Base-by-base conservation (phyloP, 2,888 invertebrate species). In the Spodoptera picta region DNA sequence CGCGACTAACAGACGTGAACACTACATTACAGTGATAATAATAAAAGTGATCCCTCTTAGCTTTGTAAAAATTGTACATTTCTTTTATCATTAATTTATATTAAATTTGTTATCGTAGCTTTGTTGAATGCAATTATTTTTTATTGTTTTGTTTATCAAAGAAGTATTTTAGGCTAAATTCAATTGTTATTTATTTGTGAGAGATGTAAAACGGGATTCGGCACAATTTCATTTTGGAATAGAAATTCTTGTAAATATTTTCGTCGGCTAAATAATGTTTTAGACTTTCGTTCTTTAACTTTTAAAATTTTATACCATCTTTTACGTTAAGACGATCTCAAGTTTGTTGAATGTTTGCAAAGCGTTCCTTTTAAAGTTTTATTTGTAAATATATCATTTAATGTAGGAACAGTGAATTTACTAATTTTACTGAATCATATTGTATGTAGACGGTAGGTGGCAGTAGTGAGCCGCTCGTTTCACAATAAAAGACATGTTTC, bases 291-390 rank as follows among this genome's bases (percentile, higher is more conserved):
- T 91, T 92, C 90, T 90, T 90, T 88, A 87, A 91, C 90, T 90
- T 89, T 91, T 85, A 81, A 84, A 90, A 88, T 87, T 90, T 90
- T 93, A 92, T 93, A 94, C 93, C 93, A 93, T 93, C 93, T 90
- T 79, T 91, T 93, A 94, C 90, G 91, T 93, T 94, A 94, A 94
- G 92, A 93, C 93, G 94, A 94, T 94, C 94, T 94, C 94, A 94
- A 93, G 92, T 93, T 93, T 93, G 93, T 94, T 94, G 93, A 93
- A 93, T 93, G 93, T 93, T 94, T 94, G 92, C 92, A 93, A 94
- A 94, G 94, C 93, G 94, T 94, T 94, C 94, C 93, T 93, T 93
- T 93, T 92, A 94, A 94, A 93, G 93, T 93, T 94, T 94, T 93
- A 94, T 93, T 93, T 94, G 94, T 94, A 94, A 92, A 94, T 94